Percentiles rank a stretch among this genome's conserved stretches.
phyloP scores from a whole-genome alignment of 1,140 invertebrate species.

The Zaprionus lachaisei region DNA sequence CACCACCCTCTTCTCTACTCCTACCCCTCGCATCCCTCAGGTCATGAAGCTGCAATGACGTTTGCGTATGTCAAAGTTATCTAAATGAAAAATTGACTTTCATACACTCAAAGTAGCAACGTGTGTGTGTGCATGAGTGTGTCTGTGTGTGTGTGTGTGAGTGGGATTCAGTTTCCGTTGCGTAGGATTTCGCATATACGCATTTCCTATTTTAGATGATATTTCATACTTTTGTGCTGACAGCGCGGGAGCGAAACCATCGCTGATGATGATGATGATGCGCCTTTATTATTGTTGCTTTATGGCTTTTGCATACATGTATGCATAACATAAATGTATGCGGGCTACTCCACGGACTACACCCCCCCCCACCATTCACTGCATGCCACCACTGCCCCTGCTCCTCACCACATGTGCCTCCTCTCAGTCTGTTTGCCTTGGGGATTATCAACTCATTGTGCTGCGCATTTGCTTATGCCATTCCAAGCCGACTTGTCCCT shows the following conservation, averaged over 20 bases:
- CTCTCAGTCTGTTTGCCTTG: constrained; percentile 56
- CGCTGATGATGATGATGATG: constrained; percentile 69
- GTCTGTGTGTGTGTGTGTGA: constrained; percentile 16
- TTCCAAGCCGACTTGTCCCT: not conserved
- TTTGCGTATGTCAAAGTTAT: constrained; percentile 83
- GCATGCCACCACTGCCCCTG: not conserved
- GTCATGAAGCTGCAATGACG: constrained; percentile 59
- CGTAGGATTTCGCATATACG: constrained; percentile 81
- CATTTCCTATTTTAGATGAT: constrained; percentile 82
- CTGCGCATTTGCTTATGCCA: constrained; percentile 38
- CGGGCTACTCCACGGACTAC: constrained; percentile 11
- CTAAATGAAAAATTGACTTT: constrained; percentile 83
- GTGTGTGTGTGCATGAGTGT: not conserved
- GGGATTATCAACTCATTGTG: constrained; percentile 82
- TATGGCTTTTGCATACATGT: constrained; percentile 75
- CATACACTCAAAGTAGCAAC: constrained; percentile 56
- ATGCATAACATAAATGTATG: constrained; percentile 42
- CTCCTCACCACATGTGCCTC: constrained; percentile 7
- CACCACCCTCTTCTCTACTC: constrained; percentile 14
- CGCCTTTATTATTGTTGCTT: constrained; percentile 82
- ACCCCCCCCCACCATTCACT: not conserved
- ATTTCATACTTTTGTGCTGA: constrained; percentile 81
- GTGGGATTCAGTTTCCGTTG: constrained; percentile 67
- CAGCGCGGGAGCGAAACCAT: constrained; percentile 49
- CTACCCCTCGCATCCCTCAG: constrained; percentile 12